Percentiles rank a stretch among this genome's conserved stretches.
These are phyloP conservation scores for Pyrocoelia pectoralis DNA, from an alignment of 2,888 invertebrate genomes.

Conservation along the genomic window DNA sequence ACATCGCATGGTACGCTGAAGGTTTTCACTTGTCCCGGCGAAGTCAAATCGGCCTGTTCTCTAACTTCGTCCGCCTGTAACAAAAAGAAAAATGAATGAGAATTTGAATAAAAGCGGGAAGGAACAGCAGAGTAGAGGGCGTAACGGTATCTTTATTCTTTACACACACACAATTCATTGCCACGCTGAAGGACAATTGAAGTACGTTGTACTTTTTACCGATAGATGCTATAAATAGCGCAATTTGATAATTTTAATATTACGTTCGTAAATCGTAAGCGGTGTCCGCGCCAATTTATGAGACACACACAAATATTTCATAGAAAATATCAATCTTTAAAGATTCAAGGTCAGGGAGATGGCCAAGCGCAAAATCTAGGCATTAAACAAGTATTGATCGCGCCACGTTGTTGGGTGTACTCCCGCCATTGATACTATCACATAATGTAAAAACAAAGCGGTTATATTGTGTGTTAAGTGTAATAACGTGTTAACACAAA, in stretches of 20 bases:
- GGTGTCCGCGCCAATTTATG: too few species aligned
- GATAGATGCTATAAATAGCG: too few species aligned
- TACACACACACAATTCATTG: background rate
- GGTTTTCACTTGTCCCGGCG: constrained; percentile 77
- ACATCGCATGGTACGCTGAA: constrained; percentile 93
- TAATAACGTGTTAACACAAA: background rate
- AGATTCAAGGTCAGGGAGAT: background rate
- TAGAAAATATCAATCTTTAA: too few species aligned
- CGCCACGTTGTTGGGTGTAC: constrained; percentile 2
- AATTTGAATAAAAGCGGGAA: background rate
- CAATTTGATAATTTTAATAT: too few species aligned
- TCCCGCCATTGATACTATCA: constrained; percentile 8
- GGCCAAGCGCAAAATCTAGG: constrained; percentile 1
- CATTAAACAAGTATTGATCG: constrained; percentile 6
- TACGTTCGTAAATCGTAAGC: too few species aligned
- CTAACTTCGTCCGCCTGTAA: constrained; percentile 56
- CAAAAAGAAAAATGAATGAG: constrained; percentile 30
- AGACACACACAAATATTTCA: background rate
- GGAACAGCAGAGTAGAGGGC: background rate
- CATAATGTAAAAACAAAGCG: too few species aligned
- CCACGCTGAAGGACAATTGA: background rate
- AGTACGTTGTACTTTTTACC: background rate
- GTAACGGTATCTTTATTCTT: background rate
- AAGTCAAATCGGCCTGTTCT: constrained; percentile 50
- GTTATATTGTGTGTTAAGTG: too few species aligned